These are phyloP conservation scores for Phalloptychus januarius DNA, from an alignment of 2,797 vertebrate genomes.

Conservation along the genomic window DNA sequence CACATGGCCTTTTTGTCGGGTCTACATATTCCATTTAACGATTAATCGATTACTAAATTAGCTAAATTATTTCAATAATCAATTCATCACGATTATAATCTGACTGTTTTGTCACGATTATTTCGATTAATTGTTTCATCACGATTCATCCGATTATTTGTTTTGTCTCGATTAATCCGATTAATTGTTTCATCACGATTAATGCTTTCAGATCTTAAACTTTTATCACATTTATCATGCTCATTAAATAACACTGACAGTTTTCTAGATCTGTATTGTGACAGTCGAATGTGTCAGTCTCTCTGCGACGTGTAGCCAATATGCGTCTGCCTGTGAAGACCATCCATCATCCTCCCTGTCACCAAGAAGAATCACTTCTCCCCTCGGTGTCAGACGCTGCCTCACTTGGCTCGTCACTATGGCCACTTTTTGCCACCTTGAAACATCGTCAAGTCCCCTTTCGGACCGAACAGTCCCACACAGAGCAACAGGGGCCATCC, in stretches of 20 bases:
- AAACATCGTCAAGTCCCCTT: conserved; percentile 20
- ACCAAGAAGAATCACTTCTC: conserved; percentile 37
- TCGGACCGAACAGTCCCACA: background rate
- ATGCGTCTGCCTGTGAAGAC: conserved; percentile 14
- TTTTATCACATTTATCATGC: background rate
- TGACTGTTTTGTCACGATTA: too few relatives aligned
- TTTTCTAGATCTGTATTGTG: background rate
- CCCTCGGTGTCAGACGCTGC: conserved; percentile 13
- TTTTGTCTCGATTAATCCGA: too few relatives aligned
- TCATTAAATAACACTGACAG: background rate
- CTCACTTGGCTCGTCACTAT: conserved; percentile 21
- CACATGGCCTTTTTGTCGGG: too few relatives aligned
- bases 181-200: too few relatives aligned
- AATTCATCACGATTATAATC: too few relatives aligned
- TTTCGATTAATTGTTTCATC: too few relatives aligned
- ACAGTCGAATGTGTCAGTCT: background rate
- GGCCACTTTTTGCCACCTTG: conserved; percentile 27
- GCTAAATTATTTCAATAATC: too few relatives aligned
- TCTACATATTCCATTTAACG: too few relatives aligned
- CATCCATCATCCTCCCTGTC: conserved; percentile 25
- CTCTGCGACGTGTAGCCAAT: background rate
- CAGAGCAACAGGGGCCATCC: conserved; percentile 28
- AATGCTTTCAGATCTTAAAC: too few relatives aligned
- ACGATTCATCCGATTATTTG: too few relatives aligned
- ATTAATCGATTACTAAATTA: too few relatives aligned